Evolutionary conservation across 2,113 vertebrate genomes (phyloP), one percentile per base, ranked within the genome.

Genomic region (Chionis minor): DNA sequence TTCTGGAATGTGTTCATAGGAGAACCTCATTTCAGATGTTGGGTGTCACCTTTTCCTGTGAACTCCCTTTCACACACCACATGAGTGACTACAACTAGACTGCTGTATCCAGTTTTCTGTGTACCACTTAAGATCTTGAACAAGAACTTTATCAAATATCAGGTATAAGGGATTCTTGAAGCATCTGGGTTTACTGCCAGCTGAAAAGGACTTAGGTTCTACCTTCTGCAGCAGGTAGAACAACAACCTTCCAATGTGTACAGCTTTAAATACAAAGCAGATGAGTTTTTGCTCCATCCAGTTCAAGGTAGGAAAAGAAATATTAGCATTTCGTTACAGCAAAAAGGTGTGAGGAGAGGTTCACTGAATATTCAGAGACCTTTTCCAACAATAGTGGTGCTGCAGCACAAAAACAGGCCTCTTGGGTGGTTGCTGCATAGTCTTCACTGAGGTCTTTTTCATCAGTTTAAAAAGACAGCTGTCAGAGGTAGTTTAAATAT

Each of bases 351-450:
- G 66, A 59, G 19, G 3, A 66, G 19, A 55, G 5, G 20, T 73
- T 93, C 47, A 17, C 23, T 35, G 58, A 67, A 10, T 52, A 26
- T 47, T 65, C 0, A 0, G 12, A 13, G 8, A 81, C 7, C 26
- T 21, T 83, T 88, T 23, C 55, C 58, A 61, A 26, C 21, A 38
- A 1, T 0, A 42, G 28, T 9, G 27, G 24, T 33, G 38, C 22
- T 24, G 11, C 20, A 47, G 11, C 27, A 55, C 21, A 72, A 42
- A 92, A 14, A 1, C 18, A 69, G 33, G 12, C 22, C 38, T 38
- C 20, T 82, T 0, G 0, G 28, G 6, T 21, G n/a, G 27, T 70
- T 70, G 24, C 24, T 92, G 72, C 4, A 5, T 0, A 10, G 33
- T 32, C 45, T 49, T 87, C 59, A 51, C 16, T 1, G 4, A 45